phyloP scores from a whole-genome alignment of 2,888 invertebrate species.

The Listrodromus nycthemerus region DNA sequence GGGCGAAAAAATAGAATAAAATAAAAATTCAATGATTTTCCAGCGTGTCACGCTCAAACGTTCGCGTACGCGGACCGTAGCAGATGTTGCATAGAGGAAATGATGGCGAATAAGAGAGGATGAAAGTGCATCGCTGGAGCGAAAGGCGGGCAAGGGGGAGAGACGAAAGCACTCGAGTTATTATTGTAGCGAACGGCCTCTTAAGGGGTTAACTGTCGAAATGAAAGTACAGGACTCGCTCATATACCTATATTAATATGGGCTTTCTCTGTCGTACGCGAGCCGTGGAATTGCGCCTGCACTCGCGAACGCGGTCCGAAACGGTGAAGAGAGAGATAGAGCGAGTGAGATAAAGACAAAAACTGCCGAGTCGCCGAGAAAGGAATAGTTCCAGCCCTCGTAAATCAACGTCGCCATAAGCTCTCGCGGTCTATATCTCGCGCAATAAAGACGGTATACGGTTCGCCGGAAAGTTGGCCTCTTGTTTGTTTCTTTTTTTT shows the following conservation, averaged over 20 bases:
- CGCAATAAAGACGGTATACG: constrained; percentile 56
- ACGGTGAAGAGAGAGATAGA: constrained; percentile 33
- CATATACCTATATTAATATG: constrained; percentile 24
- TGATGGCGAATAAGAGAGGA: neutral
- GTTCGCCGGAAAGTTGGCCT: constrained; percentile 25
- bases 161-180: constrained; percentile 25
- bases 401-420: constrained; percentile 62
- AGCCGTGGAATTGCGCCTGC: constrained; percentile 59
- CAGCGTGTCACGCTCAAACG: neutral
- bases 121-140: neutral
- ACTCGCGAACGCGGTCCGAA: constrained; percentile 60
- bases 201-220: constrained; percentile 24
- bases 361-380: constrained; percentile 41
- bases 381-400: constrained; percentile 37
- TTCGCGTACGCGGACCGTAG: neutral
- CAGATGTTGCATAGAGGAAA: constrained; percentile 14
- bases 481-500: constrained; percentile 23
- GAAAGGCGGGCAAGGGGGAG: too few relatives aligned
- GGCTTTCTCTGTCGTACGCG: constrained; percentile 47
- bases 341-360: constrained; percentile 43
- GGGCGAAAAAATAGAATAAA: neutral
- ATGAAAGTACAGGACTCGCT: neutral
- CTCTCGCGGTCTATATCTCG: constrained; percentile 47
- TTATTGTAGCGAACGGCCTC: constrained; percentile 17
- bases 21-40: constrained; percentile 9